phyloP scores from a whole-genome alignment of 2,113 vertebrate genomes.

The Petrocephalus microphthalmus region DNA sequence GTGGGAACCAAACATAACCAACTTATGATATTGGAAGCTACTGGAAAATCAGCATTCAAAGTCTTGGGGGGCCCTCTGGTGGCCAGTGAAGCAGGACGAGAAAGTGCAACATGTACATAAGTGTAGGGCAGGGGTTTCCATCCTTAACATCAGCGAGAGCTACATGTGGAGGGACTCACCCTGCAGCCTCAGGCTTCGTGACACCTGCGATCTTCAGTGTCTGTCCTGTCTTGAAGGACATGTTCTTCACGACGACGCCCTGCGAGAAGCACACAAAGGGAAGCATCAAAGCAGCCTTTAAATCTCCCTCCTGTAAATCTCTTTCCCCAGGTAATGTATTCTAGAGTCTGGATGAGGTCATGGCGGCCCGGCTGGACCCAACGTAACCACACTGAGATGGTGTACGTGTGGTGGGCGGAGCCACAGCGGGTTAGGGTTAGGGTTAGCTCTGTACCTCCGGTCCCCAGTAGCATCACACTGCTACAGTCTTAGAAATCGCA shows the following conservation, averaged over 20 bases:
- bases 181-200: conserved; percentile 39
- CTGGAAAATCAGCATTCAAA: not conserved
- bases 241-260: conserved; percentile 54
- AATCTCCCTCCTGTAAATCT: not conserved
- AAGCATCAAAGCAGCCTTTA: not conserved
- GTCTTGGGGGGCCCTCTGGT: not conserved
- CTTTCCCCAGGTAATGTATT: conserved; percentile 11
- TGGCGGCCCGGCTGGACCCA: not conserved
- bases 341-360: not conserved
- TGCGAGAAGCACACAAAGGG: conserved; percentile 29
- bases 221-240: conserved; percentile 67
- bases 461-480: not conserved
- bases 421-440: too few relatives aligned
- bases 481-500: not conserved
- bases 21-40: not conserved
- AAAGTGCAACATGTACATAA: not conserved
- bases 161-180: conserved; percentile 43
- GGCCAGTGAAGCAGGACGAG: not conserved
- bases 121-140: not conserved
- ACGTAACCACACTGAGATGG: not conserved
- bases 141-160: not conserved
- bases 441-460: not conserved
- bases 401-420: not conserved
- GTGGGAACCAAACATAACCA: not conserved
- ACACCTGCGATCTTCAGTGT: conserved; percentile 57